Base-by-base conservation (phyloP, 2,888 invertebrate genomes). In the Cyrtodaria siliqua region DNA sequence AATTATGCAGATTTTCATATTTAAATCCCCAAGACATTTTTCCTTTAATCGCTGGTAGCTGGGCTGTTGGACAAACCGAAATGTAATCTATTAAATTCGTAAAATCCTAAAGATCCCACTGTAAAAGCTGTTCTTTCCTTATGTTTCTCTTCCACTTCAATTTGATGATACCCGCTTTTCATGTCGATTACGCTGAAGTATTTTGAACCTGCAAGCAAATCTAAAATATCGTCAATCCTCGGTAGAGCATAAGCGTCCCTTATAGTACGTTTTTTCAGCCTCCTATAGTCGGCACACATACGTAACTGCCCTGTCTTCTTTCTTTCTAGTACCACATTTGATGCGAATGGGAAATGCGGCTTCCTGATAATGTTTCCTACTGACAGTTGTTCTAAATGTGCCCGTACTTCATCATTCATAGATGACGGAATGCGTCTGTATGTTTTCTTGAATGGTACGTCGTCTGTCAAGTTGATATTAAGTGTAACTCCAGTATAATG, bases 221-320 rank as follows among this genome's bases (percentile, higher is more conserved):
- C 75, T 9, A 85, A 33, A 0, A 77, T 33, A n/a, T 84, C 83
- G n/a, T 85, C 77, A 12, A 82, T 57, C 2, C 79, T 44, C 8
- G 84, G 81, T 8, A 84, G 52, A 0, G 74, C 64, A 59, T 73
- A 81, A 0, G 69, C 27, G 40, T 86, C 77, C 55, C 82, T 79
- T n/a, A 76, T 50, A 0, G 81, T 79, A n/a, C 61, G 40, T 18
- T 53, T 23, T 20, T 82, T 83, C 6, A 76, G 55, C 33, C 72
- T 71, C 2, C 68, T 47, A 27, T 67, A 78, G 50, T 83, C 82
- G 0, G 75, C 44, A 38, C 82, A 85, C 50, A 82, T 38, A 18
- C 82, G 18, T 14, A 85, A 44, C 12, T 53, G 47, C 1, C 68
- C 70, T 57, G 72, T 72, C 23, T 78, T 82, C 66, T 79, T 81